Conservation (phyloP, 2,113 vertebrate genomes). For the Rousettus leschenaultii region DNA sequence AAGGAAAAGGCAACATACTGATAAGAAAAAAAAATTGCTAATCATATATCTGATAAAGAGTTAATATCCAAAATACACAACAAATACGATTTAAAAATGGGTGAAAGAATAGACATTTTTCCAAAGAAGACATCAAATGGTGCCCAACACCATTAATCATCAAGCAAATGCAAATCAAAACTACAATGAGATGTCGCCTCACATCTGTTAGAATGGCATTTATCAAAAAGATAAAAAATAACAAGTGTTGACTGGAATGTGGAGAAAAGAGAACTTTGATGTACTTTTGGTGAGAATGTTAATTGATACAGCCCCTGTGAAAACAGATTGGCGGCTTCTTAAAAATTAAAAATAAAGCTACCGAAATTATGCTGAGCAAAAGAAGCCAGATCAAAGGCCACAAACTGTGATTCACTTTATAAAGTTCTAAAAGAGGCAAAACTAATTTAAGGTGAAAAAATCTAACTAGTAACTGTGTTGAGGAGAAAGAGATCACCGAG, state of each 20-base stretch:
- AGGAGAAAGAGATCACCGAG: neutral
- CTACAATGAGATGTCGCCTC: neutral
- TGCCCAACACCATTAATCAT: neutral
- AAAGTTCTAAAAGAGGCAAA: neutral
- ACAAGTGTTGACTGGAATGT: neutral
- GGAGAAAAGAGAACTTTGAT: neutral
- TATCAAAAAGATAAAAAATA: neutral
- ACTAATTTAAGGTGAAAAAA: neutral
- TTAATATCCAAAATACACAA: neutral
- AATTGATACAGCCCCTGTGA: neutral
- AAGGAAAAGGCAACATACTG: neutral
- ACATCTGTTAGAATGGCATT: neutral
- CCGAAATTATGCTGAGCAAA: neutral
- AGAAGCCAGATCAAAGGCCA: neutral
- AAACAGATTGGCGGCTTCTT: neutral
- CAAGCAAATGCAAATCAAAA: neutral
- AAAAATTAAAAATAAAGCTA: neutral
- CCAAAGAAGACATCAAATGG: neutral
- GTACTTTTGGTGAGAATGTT: neutral
- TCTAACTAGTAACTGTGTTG: neutral
- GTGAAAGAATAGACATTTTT: neutral
- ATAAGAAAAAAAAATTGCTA: neutral
- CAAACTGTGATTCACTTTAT: neutral
- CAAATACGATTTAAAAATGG: neutral
- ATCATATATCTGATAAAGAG: neutral